These are phyloP conservation scores for Lordiphosa fenestrarum DNA, from an alignment of 2,888 invertebrate genomes.

Conservation along the genomic window DNA sequence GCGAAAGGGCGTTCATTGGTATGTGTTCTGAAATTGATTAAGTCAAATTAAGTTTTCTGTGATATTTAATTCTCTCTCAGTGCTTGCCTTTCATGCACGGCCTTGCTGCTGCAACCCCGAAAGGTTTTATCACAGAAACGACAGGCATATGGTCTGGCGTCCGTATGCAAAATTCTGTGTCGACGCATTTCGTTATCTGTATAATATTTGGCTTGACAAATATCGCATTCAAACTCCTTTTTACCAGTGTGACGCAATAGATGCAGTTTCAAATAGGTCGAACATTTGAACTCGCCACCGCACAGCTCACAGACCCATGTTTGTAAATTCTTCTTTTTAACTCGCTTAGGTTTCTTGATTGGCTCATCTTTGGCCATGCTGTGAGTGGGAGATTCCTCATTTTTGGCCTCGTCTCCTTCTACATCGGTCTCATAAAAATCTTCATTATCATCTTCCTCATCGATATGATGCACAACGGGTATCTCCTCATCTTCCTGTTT, in stretches of 20 bases:
- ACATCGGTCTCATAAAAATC: not conserved
- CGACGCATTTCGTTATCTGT: constrained; percentile 54
- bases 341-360: not conserved
- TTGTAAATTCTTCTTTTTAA: constrained; percentile 6
- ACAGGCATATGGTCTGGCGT: constrained; percentile 48
- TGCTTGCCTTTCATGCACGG: constrained; percentile 47
- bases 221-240: constrained; percentile 49
- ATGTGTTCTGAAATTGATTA: constrained; percentile 28
- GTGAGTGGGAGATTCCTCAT: not conserved
- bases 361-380: not conserved
- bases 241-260: constrained; percentile 45
- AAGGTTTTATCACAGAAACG: constrained; percentile 54
- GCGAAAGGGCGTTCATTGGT: constrained; percentile 59
- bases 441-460: not conserved
- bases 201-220: constrained; percentile 46
- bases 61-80: not conserved
- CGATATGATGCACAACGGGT: not conserved
- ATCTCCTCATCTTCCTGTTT: not conserved
- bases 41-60: not conserved
- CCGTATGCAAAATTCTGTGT: constrained; percentile 46
- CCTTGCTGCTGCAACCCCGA: constrained; percentile 53
- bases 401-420: not conserved
- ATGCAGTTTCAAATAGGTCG: constrained; percentile 53
- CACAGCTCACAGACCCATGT: constrained; percentile 60
- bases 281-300: constrained; percentile 50